These are phyloP conservation scores for Aselliscus stoliczkanus DNA, from an alignment of 2,797 vertebrate genomes.

Conservation along the genomic window DNA sequence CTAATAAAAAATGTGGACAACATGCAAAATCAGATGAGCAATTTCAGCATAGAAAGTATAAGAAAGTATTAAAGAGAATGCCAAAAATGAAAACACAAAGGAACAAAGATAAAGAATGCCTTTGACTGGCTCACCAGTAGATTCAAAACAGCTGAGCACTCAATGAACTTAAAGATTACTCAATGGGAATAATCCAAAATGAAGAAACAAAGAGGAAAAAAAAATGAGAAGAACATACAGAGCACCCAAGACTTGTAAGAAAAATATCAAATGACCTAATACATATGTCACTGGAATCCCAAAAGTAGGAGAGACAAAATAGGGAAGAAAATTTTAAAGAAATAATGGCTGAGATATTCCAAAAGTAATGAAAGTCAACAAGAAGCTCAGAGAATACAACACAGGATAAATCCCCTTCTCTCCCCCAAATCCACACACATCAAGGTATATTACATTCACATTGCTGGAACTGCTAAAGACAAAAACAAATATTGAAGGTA, in stretches of 20 bases:
- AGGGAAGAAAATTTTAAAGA: neutral
- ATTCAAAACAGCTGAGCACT: neutral
- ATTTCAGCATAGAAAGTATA: constrained; percentile 25
- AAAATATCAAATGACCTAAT: neutral
- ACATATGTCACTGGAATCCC: neutral
- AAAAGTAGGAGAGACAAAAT: neutral
- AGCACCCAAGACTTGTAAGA: neutral
- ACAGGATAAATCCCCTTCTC: neutral
- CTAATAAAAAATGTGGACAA: neutral
- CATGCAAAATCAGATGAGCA: neutral
- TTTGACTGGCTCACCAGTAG: neutral
- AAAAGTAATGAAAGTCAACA: neutral
- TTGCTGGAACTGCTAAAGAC: neutral
- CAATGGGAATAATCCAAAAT: neutral
- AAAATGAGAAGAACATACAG: neutral
- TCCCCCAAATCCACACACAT: neutral
- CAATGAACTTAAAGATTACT: neutral
- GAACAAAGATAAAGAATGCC: neutral
- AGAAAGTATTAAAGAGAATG: neutral
- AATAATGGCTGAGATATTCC: neutral
- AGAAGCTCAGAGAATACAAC: neutral
- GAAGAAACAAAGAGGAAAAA: neutral
- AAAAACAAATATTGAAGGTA: neutral
- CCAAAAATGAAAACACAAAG: neutral
- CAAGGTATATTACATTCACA: neutral